Percentiles rank a stretch among this genome's conserved stretches.
These are phyloP conservation scores for Isichthys henryi DNA, from an alignment of 2,113 vertebrate genomes.

Conservation along the genomic window DNA sequence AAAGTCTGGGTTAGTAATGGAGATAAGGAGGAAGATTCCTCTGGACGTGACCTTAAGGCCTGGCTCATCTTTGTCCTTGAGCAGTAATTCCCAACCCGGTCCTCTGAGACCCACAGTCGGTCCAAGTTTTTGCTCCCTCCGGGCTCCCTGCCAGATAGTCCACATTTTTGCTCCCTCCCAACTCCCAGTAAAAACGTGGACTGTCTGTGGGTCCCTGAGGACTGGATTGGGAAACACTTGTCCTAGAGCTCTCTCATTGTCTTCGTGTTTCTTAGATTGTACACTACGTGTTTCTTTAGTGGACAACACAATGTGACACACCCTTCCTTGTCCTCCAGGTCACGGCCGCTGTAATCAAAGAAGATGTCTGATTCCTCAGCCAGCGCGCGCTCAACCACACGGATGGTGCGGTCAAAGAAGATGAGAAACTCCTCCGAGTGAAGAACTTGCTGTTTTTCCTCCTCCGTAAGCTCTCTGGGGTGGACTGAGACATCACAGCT, in stretches of 20 bases:
- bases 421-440: slow-evolving; percentile 82
- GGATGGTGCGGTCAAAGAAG: slow-evolving; percentile 77
- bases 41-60: neutral
- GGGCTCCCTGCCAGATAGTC: neutral
- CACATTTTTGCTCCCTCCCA: neutral
- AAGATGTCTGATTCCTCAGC: slow-evolving; percentile 81
- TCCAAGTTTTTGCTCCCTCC: neutral
- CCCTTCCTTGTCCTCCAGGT: slow-evolving; percentile 79
- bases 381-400: slow-evolving; percentile 73
- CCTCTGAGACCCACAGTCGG: neutral
- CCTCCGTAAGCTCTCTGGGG: slow-evolving; percentile 76
- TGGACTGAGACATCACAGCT: slow-evolving; percentile 50
- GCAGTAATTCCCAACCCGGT: neutral
- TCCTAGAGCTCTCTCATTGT: neutral
- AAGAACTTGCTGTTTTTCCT: slow-evolving; percentile 79
- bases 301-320: slow-evolving; percentile 39
- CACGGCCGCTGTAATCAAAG: slow-evolving; percentile 81
- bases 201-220: neutral
- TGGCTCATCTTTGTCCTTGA: neutral
- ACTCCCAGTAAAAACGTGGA: neutral
- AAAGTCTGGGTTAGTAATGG: neutral
- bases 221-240: neutral
- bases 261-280: neutral
- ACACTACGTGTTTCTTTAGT: neutral
- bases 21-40: neutral